Base-by-base conservation (phyloP, 2,888 invertebrate genomes). In the Autographa pulchrina region DNA sequence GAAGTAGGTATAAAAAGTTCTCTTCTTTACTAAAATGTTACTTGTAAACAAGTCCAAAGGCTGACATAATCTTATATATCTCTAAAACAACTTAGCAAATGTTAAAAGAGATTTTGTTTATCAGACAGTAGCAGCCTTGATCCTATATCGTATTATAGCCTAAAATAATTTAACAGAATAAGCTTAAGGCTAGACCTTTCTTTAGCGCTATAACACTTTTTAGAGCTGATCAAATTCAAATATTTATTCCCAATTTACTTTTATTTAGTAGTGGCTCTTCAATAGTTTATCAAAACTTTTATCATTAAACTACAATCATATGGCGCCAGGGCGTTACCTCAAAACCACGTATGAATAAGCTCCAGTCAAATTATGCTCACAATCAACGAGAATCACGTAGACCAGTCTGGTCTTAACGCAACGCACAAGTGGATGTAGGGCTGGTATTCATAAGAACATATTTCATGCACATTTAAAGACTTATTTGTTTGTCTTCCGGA, bases 311-410 rank as follows among this genome's bases (percentile, higher is more conserved):
- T 60, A 72, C 70, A 74, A 82, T 82, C 74, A 72, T 52, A 62
- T 60, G 83, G 83, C 81, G 81, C 83, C 81, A 43, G 72, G 70
- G 74, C 74, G 74, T 82, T 70, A 61, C 70, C 69, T 65, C 41
- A 67, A 71, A 68, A 72, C 65, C 59, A 78, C 74, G 67, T 72
- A 66, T 78, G 72, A 74, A 65, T 65, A 70, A 65, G 71, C 73
- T 68, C 70, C 54, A 79, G 66, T 70, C 68, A 80, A 81, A 84
- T 84, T 84, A 84, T 82, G 79, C 68, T 54, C 66, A 80, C 77
- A 81, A 84, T 86, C 86, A 84, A 75, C 83, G 63, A 77, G 72
- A 76, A 74, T 80, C 86, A 85, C 85, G 85, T 85, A 85, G 74
- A 73, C 69, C 71, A 61, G 56, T 48, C 61, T 54, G 80, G 11